phyloP scores from a whole-genome alignment of 1,140 invertebrate genomes.

The Acromyrmex echinatior region DNA sequence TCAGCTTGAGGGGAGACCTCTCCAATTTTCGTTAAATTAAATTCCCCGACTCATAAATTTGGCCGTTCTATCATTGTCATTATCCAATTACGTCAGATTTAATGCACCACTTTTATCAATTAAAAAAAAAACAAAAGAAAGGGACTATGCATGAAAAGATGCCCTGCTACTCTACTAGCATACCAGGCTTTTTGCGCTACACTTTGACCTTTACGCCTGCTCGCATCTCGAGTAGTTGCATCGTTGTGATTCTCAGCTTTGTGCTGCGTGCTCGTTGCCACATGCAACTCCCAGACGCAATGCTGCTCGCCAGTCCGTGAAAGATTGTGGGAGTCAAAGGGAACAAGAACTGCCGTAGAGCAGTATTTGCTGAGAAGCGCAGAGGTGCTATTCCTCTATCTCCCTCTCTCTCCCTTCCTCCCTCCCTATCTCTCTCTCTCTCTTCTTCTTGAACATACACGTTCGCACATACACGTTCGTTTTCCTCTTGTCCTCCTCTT shows the following conservation, averaged over 20 bases:
- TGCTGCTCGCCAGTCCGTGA: slow-evolving; percentile 30
- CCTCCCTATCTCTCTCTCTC: too few species aligned
- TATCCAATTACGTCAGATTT: slow-evolving; percentile 59
- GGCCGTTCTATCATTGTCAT: slow-evolving; percentile 47
- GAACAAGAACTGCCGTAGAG: slow-evolving; percentile 54
- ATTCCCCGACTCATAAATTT: slow-evolving; percentile 49
- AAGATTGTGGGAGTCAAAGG: slow-evolving; percentile 61
- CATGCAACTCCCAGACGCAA: slow-evolving; percentile 14
- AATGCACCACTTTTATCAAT: neutral
- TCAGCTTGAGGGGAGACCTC: neutral
- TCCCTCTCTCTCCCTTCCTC: too few species aligned
- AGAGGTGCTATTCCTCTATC: neutral
- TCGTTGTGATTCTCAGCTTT: slow-evolving; percentile 46
- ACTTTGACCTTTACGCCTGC: slow-evolving; percentile 33
- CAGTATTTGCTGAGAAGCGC: slow-evolving; percentile 40
- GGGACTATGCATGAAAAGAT: neutral
- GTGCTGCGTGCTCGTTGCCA: slow-evolving; percentile 6
- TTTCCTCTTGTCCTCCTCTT: neutral
- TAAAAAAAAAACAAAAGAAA: neutral
- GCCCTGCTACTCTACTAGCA: neutral
- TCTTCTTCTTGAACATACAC: neutral
- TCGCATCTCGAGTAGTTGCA: slow-evolving; percentile 30
- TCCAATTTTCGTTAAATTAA: slow-evolving; percentile 56
- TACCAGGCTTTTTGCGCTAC: neutral
- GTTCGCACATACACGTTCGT: neutral